phyloP scores from a whole-genome alignment of 2,888 invertebrate species.

The Tipula helvola region DNA sequence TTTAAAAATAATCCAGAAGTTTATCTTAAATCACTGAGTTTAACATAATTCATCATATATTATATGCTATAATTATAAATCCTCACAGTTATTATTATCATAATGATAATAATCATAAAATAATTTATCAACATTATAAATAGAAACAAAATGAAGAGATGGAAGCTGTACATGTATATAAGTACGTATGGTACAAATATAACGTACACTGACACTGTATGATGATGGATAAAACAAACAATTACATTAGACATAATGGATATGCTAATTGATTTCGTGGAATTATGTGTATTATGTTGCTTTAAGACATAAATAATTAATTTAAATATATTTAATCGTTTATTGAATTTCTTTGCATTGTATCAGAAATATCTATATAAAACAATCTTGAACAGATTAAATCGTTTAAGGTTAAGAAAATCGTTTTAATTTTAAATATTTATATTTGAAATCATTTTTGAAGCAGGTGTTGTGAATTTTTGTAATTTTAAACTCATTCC shows the following conservation, averaged over 20 bases:
- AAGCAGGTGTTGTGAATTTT: neutral
- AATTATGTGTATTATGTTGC: too few species aligned
- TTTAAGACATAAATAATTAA: too few species aligned
- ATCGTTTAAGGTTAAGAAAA: neutral
- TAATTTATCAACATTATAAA: neutral
- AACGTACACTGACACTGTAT: too few species aligned
- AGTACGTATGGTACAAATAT: too few species aligned
- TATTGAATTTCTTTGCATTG: too few species aligned
- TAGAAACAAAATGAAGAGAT: neutral
- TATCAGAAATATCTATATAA: too few species aligned
- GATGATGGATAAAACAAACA: too few species aligned
- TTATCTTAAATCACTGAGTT: too few species aligned
- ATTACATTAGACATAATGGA: too few species aligned
- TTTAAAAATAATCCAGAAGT: too few species aligned
- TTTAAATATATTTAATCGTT: too few species aligned
- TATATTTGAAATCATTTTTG: neutral
- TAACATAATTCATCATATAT: neutral
- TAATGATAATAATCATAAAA: neutral
- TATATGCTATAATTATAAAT: neutral
- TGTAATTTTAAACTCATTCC: neutral
- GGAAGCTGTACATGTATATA: neutral
- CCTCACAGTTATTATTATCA: neutral
- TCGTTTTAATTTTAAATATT: neutral
- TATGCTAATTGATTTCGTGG: too few species aligned
- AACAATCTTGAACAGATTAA: neutral